Base-by-base conservation (phyloP, 2,888 invertebrate genomes). In the Cistogaster globosa region DNA sequence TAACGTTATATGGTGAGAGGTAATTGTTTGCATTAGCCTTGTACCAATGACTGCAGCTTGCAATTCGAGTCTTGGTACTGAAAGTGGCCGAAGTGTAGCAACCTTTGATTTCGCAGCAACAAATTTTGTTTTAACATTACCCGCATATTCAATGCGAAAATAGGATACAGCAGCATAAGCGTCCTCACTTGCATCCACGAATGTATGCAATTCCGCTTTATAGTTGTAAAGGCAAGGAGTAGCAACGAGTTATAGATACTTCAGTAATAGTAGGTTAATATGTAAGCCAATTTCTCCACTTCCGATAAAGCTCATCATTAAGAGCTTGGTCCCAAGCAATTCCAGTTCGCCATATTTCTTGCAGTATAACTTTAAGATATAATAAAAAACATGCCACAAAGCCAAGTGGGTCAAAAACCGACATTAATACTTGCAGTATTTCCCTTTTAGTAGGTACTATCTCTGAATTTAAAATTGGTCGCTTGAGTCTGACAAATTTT, bases 361-460 rank as follows among this genome's bases (percentile, higher is more conserved):
- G 71, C 2, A 71, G 55, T 11, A 68, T 60, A 5, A 53, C 22
- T 20, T 67, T 81, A 18, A 67, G 14, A 68, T 58, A 72, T 26
- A 69, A 69, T 67, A 26, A 26, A 32, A 77, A 77, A 20, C 75
- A 67, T 0, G 76, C 16, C 2, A 76, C 45, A 58, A 83, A 71
- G 26, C 72, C 71, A 14, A 72, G 11, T 0, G 78, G n/a, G 7
- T n/a, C 48, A 7, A n/a, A 4, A 48, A n/a, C n/a, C 16, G 48
- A 48, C 16, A n/a, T 48, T 16, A n/a, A 48, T 16, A n/a, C 16
- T n/a, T n/a, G n/a, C 7, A n/a, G 48, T n/a, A n/a, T 16, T n/a
- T 79, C 79, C 32, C 79, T 11, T 6, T 83, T 79, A 3, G 79
- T 79, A 16, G 78, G 74, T 7, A 74, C 20, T 42, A 84, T 18